Evolutionary conservation across 2,888 invertebrate species (phyloP), one percentile per base, ranked within the genome.

Genomic region (Stegophylla sp.): DNA sequence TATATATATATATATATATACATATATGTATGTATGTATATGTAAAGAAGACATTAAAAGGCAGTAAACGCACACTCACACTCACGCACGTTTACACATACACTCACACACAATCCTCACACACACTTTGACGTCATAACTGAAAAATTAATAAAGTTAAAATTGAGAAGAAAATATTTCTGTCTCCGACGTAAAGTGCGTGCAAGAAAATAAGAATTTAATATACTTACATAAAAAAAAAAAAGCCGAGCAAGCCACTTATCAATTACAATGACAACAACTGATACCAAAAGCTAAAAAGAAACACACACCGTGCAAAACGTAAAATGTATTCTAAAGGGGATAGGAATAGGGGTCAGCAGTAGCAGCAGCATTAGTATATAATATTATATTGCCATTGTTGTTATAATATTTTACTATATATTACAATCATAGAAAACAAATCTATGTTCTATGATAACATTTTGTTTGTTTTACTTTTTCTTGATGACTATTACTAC

Each of bases 361-460:
- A 76, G 75, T 53, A 76, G 75, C 75, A 76, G 75, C 75, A 76
- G 75, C 75, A 76, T 66, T 53, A 76, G 75, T 76, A 53, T 51
- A 34, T 72, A 45, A 67, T 67, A 66, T 48, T 23, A 56, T 43
- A 20, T 64, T 43, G 71, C 41, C 56, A 41, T 72, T 56, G 34
- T 72, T 56, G 71, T 72, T 56, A 72, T 41, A 28, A 15, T 51
- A 56, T 56, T 56, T 56, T 23, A 56, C 12, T 56, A 56, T 56
- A 56, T 63, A 63, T 41, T 43, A 72, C 26, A 72, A 72, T 61
- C 61, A 73, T 61, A 48, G 45, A 45, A 73, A 45, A 61, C 26
- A n/a, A 13, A 59, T 72, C 41, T 43, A 23, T 41, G 5, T 48
- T 63, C 63, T 74, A 63, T 56, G 71, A 71, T 71, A 15, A 41